Evolutionary conservation across 2,113 vertebrate genomes (phyloP).

Genomic region (Dasyprocta punctata): DNA sequence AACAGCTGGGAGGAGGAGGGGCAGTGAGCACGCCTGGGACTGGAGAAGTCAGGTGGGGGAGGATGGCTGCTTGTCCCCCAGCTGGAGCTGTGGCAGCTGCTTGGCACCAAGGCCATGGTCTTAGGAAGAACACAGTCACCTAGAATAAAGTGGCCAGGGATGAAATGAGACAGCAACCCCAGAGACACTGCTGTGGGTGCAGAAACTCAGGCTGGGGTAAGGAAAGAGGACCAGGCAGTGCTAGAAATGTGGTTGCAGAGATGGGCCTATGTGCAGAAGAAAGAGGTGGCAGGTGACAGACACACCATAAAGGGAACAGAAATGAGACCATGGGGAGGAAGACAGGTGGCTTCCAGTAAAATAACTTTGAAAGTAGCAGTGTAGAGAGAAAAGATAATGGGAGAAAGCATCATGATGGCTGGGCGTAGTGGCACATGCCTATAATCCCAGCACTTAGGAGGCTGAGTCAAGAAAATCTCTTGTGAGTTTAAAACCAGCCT

Average conservation of each 20-base stretch:
- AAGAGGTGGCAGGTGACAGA: background rate
- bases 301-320: background rate
- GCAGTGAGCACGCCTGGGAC: background rate
- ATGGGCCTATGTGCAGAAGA: background rate
- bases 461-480: background rate
- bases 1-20: constrained; percentile 80
- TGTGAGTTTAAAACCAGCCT: background rate
- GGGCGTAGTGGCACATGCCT: background rate
- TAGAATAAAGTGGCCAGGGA: background rate
- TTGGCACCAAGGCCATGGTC: background rate
- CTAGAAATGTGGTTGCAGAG: background rate
- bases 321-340: background rate
- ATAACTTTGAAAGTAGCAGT: background rate
- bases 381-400: background rate
- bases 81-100: background rate
- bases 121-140: background rate
- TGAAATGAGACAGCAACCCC: background rate
- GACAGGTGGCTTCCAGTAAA: background rate
- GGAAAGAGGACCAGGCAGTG: background rate
- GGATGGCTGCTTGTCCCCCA: background rate
- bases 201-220: background rate
- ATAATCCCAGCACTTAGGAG: background rate
- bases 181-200: background rate
- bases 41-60: background rate
- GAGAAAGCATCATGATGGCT: background rate